These are phyloP conservation scores for Callipepla squamata DNA, from an alignment of 2,113 vertebrate genomes.

Conservation along the genomic window DNA sequence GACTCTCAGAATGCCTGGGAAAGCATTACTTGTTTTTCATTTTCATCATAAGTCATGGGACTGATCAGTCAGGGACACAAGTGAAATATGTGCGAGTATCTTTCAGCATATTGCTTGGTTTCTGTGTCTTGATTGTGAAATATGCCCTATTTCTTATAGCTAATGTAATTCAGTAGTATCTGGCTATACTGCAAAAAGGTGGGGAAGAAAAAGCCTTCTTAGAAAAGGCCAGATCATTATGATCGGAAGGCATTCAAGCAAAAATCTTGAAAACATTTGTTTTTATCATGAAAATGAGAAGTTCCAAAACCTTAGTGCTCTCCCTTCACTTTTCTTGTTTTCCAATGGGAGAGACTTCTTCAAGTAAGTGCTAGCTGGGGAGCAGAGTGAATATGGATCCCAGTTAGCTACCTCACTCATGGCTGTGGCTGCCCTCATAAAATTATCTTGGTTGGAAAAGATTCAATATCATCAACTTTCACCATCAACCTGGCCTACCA, in stretches of 20 bases:
- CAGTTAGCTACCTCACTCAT: neutral
- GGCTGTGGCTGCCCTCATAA: neutral
- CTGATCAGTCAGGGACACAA: rapidly evolving
- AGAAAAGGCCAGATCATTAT: neutral
- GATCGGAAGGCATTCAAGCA: neutral
- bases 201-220: neutral
- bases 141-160: rapidly evolving
- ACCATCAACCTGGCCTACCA: neutral
- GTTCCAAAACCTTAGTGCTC: neutral
- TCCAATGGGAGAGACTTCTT: neutral
- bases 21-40: neutral
- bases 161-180: neutral
- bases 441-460: neutral
- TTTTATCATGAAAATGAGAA: neutral
- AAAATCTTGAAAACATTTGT: neutral
- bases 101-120: neutral
- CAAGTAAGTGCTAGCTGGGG: neutral
- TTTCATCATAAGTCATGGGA: neutral
- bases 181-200: neutral
- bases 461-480: neutral
- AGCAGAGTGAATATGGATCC: neutral
- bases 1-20: neutral
- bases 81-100: neutral
- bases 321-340: neutral
- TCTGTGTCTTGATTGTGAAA: neutral